phyloP scores from a whole-genome alignment of 2,888 invertebrate genomes.

The Chalcosyrphus nemorum region DNA sequence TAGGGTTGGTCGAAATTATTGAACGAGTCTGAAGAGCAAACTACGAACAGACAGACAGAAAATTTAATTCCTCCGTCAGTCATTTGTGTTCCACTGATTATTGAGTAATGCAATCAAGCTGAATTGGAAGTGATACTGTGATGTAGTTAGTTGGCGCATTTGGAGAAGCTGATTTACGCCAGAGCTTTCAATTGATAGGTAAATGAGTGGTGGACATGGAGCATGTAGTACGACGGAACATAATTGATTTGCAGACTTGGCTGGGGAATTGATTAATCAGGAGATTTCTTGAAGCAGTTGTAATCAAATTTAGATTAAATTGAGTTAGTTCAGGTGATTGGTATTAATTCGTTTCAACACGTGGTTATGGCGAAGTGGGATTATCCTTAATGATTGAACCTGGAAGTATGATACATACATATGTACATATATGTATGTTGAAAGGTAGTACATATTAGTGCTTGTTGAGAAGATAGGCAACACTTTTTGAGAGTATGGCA shows the following conservation, averaged over 20 bases:
- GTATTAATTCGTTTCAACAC: too few species aligned
- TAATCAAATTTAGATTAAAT: neutral
- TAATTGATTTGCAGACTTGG: conserved; percentile 57
- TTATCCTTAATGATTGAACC: too few species aligned
- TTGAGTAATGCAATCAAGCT: conserved; percentile 67
- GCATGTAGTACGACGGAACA: conserved; percentile 6
- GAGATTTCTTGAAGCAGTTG: conserved; percentile 10
- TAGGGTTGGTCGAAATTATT: conserved; percentile 68
- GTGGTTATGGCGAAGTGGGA: too few species aligned
- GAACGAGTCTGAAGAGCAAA: conserved; percentile 33
- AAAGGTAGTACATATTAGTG: too few species aligned
- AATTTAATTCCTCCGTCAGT: conserved; percentile 51
- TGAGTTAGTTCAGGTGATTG: too few species aligned
- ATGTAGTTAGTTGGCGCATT: conserved; percentile 6
- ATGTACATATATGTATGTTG: too few species aligned
- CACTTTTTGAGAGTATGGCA: too few species aligned
- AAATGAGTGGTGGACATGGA: neutral
- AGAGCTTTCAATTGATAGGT: conserved; percentile 30
- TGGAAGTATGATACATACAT: too few species aligned
- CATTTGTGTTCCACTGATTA: conserved; percentile 57
- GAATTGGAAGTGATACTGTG: conserved; percentile 52
- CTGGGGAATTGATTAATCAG: conserved; percentile 49
- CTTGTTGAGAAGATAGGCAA: too few species aligned
- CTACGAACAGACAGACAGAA: conserved; percentile 31
- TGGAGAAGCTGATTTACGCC: conserved; percentile 25